phyloP scores from a whole-genome alignment of 2,797 vertebrate species.

The Sebastes taczanowskii region DNA sequence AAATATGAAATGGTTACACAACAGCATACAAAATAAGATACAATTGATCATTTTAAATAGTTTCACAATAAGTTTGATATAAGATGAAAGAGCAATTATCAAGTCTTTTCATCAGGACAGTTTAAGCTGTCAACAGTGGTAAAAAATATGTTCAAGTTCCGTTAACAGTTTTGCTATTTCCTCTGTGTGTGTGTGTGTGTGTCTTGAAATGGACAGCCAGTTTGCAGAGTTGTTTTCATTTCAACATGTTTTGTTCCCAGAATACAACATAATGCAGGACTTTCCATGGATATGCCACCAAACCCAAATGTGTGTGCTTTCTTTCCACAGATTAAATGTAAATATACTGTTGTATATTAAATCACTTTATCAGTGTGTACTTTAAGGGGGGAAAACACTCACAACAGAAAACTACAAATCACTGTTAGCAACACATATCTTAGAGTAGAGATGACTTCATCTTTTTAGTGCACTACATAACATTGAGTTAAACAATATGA shows the following conservation, averaged over 20 bases:
- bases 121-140: conserved; percentile 73
- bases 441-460: conserved; percentile 67
- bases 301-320: conserved; percentile 32
- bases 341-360: conserved; percentile 27
- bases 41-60: conserved; percentile 83
- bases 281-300: conserved; percentile 26
- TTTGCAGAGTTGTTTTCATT: background rate
- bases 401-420: conserved; percentile 63
- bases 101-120: conserved; percentile 68
- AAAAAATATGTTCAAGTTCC: conserved; percentile 78
- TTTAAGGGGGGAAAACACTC: conserved; percentile 19
- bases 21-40: conserved; percentile 78
- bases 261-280: conserved; percentile 22
- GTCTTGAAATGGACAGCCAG: conserved; percentile 15
- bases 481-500: conserved; percentile 71
- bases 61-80: conserved; percentile 78
- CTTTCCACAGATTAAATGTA: conserved; percentile 20
- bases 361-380: conserved; percentile 36
- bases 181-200: conserved; percentile 38
- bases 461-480: conserved; percentile 83
- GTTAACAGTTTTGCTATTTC: conserved; percentile 50
- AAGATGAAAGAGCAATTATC: conserved; percentile 65
- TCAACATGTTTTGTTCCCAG: conserved; percentile 13
- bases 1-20: conserved; percentile 80
- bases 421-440: conserved; percentile 62